phyloP scores from a whole-genome alignment of 2,113 vertebrate species.

The Psettodes erumei region DNA sequence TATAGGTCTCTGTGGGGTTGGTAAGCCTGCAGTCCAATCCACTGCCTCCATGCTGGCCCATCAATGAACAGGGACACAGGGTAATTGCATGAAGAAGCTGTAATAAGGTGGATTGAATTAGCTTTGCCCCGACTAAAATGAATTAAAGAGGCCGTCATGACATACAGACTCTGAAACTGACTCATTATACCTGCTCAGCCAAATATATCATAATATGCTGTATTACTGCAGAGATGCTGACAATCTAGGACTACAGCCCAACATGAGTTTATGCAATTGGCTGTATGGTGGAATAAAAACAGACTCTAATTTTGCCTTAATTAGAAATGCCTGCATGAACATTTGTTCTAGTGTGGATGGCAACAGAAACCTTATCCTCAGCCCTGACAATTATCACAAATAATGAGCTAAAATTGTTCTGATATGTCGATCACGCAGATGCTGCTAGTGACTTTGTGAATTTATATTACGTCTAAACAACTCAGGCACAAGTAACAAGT shows the following conservation, averaged over 20 bases:
- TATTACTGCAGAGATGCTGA: conserved; percentile 18
- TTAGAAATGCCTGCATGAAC: conserved; percentile 25
- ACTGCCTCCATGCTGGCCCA: conserved; percentile 30
- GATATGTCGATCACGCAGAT: conserved; percentile 22
- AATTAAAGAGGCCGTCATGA: conserved; percentile 68
- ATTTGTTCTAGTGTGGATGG: conserved; percentile 7
- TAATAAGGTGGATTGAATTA: conserved; percentile 76
- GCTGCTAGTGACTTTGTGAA: not conserved
- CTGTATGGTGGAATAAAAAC: conserved; percentile 6
- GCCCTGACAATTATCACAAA: conserved; percentile 25
- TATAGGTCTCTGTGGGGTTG: conserved; percentile 36
- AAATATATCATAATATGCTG: conserved; percentile 53
- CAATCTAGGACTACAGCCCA: conserved; percentile 20
- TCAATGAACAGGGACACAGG: conserved; percentile 56
- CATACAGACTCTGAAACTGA: conserved; percentile 58
- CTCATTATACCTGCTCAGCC: conserved; percentile 58
- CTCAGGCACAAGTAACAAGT: not conserved
- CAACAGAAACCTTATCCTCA: conserved; percentile 24
- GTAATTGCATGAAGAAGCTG: conserved; percentile 73
- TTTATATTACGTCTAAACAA: not conserved
- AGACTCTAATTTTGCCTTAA: conserved; percentile 16
- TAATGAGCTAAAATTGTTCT: conserved; percentile 17
- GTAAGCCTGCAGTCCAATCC: conserved; percentile 48
- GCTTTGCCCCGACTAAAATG: conserved; percentile 64
- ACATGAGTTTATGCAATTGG: conserved; percentile 21